phyloP scores from a whole-genome alignment of 2,797 vertebrate species.

The Anolis apletophallus region DNA sequence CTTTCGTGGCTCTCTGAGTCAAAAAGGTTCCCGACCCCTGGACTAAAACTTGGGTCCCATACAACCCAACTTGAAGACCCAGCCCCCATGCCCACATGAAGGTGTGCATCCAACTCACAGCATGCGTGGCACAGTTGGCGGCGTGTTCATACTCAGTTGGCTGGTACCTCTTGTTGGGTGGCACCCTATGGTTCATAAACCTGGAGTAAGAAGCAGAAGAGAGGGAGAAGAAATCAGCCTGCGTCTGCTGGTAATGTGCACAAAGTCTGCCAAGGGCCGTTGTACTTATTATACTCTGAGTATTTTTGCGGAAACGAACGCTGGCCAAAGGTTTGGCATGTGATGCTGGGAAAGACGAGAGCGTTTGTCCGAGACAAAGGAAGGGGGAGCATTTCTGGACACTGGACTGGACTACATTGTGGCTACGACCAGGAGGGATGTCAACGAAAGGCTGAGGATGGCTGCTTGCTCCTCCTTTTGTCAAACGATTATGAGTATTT shows the following conservation, averaged over 20 bases:
- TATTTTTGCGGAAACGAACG: background rate
- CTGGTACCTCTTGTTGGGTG: constrained; percentile 90
- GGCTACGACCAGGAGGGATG: background rate
- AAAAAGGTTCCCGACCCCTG: no score
- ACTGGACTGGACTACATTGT: background rate
- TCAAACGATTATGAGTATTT: no score
- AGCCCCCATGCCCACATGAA: background rate
- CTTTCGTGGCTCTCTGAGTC: no score
- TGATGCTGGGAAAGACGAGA: background rate
- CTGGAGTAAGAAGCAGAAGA: constrained; percentile 62
- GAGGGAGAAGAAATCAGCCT: background rate
- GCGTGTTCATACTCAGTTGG: constrained; percentile 94
- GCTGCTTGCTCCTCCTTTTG: no score
- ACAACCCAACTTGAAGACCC: background rate
- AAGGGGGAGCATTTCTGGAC: background rate
- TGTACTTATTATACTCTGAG: background rate
- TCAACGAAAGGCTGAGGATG: no score
- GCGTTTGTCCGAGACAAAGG: background rate
- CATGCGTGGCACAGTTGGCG: constrained; percentile 93
- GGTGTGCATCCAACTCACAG: constrained; percentile 81
- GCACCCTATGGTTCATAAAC: constrained; percentile 94
- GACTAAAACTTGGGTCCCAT: no score
- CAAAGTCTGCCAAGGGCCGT: background rate
- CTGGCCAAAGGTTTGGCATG: no score
- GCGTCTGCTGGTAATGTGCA: no score